Evolutionary conservation across 2,113 vertebrate species (phyloP), one percentile per base, ranked within the genome.

Genomic region (Eulemur rufifrons): DNA sequence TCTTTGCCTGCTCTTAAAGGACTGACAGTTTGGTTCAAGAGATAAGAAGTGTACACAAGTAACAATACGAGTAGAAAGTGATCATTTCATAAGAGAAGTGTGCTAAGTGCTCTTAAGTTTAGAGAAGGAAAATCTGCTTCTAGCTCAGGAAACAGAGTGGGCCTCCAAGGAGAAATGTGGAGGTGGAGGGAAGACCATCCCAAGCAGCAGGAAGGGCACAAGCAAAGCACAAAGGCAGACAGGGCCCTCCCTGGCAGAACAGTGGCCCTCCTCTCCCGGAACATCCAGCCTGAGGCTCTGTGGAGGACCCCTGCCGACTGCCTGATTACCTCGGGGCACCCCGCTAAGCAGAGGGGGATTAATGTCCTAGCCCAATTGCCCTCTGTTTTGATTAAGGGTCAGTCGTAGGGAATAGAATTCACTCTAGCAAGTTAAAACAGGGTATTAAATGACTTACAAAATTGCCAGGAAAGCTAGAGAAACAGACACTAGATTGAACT

Each of bases 301-400:
- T 59, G 42, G 3, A 14, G 69, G 54, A 45, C 91, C 91, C 86
- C 91, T 86, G 93, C 82, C 0, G 18, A n/a, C 89, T 42, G 68
- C n/a, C 83, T 86, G 89, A 96, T 96, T 96, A 87, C 95, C 90
- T 93, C 78, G 6, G 34, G 29, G 14, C 71, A 74, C 88, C 73
- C 89, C 69, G 95, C 95, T 89, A 91, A 76, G 88, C 56, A 15
- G 71, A 17, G 34, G 45, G 71, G 93, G 83, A 86, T 96, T 89
- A 80, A 59, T 76, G 89, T 82, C 95, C 80, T 91, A 59, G 63
- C 50, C 93, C 86, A 97, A 1, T 69, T 86, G 93, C 91, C 78
- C 93, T 91, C 82, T 52, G 86, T 95, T 95, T 96, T 94, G 88
- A 96, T 96, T 97, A 94, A 97, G 91, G 86, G 86, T 97, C 95